A percentile compares a stretch with the other conserved stretches of the same genome.
Conservation (phyloP, 1,140 invertebrate species). For the Ephestia elutella region DNA sequence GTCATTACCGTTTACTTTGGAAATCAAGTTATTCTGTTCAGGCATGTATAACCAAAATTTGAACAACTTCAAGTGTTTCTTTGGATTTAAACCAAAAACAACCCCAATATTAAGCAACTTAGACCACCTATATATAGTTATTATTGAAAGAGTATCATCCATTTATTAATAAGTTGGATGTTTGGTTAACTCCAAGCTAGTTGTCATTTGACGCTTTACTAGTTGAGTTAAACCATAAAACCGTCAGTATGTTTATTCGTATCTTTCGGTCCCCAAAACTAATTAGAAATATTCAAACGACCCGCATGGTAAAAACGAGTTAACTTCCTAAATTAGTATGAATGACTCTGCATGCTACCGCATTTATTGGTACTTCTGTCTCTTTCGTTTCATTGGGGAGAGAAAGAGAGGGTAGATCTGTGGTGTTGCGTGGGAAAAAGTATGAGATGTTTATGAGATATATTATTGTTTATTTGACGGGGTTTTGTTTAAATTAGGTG, state of each 20-base stretch:
- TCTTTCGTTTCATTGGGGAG: constrained; percentile 10
- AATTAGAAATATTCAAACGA: constrained; percentile 7
- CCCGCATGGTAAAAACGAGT: constrained; percentile 25
- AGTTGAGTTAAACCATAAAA: background rate
- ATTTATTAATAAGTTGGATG: no score
- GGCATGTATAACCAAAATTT: no score
- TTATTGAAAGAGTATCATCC: no score
- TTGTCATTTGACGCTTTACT: background rate
- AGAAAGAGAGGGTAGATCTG: constrained; percentile 8
- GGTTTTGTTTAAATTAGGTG: constrained; percentile 1
- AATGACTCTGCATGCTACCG: constrained; percentile 16
- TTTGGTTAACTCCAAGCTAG: background rate
- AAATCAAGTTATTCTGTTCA: no score
- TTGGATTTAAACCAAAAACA: no score
- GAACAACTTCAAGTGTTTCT: no score
- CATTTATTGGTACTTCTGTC: constrained; percentile 3
- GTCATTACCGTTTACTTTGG: no score
- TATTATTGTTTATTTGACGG: background rate
- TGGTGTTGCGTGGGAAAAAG: constrained; percentile 20
- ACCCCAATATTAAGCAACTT: no score
- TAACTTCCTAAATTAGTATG: constrained; percentile 25
- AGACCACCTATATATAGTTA: no score
- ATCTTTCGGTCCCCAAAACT: background rate
- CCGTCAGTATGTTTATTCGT: background rate
- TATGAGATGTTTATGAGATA: background rate